Base-by-base conservation (phyloP, 1,140 invertebrate genomes). In the Aphelenchoides fujianensis region DNA sequence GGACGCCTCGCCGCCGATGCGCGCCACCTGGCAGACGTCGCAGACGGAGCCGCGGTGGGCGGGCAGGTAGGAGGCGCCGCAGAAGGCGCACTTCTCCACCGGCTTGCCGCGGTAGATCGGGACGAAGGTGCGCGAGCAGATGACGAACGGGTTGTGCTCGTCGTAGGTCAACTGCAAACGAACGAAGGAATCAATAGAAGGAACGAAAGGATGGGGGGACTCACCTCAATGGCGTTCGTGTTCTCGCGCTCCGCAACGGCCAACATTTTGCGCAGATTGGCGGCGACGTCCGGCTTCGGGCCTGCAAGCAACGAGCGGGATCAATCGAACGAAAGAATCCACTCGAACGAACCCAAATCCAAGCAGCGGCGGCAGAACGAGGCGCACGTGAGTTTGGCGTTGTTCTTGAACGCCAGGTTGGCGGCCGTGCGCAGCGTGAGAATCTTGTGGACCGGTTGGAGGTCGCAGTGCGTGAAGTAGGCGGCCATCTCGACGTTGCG, bases 391-490 rank as follows among this genome's bases (percentile, higher is more conserved):
- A 93, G 92, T 84, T 90, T 97, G 85, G 98, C 97, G 82, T 97
- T 97, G 71, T 97, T 85, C 85, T 98, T 98, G 86, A 95, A 98
- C 86, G 95, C 95, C 85, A 97, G 90, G 86, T 97, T 98, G 12
- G 96, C 89, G n/a, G 97, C 95, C 16, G 94, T 97, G 59, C 95
- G 87, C 0, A 98, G 88, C 0, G 95, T 98, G 2, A 98, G 87
- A 76, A 98, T 97, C 83, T 95, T 91, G 87, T 98, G 96, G 1
- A 95, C 90, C 0, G 94, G 92, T 84, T 98, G 94, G 9, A 98
- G 87, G 80, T 93, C 92, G 84, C 94, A 97, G 84, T 99, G 95
- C 0, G 96, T 97, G 85, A 99, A 99, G 85, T 98, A 99, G 0
- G 95, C 95, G 2, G 95, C 95, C 90, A 99, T 91, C 83, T 88